phyloP scores from a whole-genome alignment of 2,888 invertebrate genomes.

The Cybosia mesomella region DNA sequence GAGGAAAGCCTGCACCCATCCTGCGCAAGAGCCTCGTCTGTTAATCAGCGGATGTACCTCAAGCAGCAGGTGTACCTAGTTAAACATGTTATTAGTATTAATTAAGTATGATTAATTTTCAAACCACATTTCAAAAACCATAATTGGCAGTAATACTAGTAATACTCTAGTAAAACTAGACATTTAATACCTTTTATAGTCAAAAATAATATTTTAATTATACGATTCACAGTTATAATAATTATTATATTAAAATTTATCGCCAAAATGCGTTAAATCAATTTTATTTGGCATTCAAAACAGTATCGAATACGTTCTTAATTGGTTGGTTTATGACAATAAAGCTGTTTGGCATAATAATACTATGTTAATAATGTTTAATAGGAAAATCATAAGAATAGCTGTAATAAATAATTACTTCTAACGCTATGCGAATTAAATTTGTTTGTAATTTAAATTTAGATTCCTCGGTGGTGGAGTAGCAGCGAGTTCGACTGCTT shows the following conservation, averaged over 20 bases:
- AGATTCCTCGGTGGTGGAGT: not conserved
- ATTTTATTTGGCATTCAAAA: constrained; percentile 35
- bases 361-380: constrained; percentile 25
- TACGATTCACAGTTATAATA: constrained; percentile 23
- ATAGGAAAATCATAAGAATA: constrained; percentile 5
- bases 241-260: constrained; percentile 24
- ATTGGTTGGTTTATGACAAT: constrained; percentile 23
- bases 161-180: too few species aligned
- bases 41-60: too few species aligned
- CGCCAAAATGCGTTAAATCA: constrained; percentile 31
- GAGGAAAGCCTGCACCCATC: too few species aligned
- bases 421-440: not conserved
- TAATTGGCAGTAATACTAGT: not conserved
- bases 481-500: too few species aligned
- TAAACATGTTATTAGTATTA: too few species aligned
- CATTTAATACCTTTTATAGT: not conserved
- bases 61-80: too few species aligned
- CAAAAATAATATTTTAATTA: constrained; percentile 21
- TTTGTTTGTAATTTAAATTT: not conserved
- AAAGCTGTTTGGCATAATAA: constrained; percentile 15
- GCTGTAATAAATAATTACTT: constrained; percentile 15
- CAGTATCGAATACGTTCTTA: constrained; percentile 26
- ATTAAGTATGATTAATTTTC: too few species aligned
- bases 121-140: too few species aligned
- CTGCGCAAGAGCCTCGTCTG: too few species aligned